Conservation (phyloP, 2,113 vertebrate genomes). For the Melanerpes aurifrons region DNA sequence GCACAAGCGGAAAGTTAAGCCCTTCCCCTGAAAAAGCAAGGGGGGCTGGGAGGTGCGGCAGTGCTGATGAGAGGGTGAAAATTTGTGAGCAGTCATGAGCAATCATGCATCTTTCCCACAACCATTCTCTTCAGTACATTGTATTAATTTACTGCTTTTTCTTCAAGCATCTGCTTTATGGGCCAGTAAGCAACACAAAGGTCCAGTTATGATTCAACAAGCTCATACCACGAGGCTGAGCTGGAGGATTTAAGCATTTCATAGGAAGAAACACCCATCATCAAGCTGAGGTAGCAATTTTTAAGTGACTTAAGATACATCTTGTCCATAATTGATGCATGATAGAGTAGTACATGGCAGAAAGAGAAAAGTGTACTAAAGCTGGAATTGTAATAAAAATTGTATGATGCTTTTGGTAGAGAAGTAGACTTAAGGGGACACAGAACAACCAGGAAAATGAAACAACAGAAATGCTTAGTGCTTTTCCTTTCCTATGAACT, state of each 20-base stretch:
- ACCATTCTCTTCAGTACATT: background rate
- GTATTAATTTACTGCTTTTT: background rate
- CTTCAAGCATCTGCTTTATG: background rate
- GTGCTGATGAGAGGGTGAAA: background rate
- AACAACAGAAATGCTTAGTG: background rate
- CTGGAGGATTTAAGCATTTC: background rate
- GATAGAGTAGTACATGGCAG: background rate
- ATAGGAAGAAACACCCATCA: background rate
- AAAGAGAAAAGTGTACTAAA: background rate
- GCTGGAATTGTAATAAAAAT: background rate
- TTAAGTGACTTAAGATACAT: background rate
- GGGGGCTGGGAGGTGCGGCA: background rate
- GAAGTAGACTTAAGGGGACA: background rate
- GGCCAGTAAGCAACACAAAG: fast-evolving
- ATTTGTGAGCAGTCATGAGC: background rate
- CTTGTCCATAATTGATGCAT: background rate
- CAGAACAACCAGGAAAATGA: background rate
- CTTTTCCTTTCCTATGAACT: background rate
- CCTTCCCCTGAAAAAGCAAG: background rate
- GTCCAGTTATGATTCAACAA: background rate
- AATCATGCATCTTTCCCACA: background rate
- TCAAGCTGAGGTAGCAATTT: background rate
- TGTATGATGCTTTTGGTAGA: background rate
- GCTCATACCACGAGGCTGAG: background rate
- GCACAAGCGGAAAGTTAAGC: background rate